A percentile compares a stretch with the other conserved stretches of the same genome.
These are phyloP conservation scores for Anabacerthia variegaticeps DNA, from an alignment of 2,797 vertebrate genomes.

Conservation along the genomic window DNA sequence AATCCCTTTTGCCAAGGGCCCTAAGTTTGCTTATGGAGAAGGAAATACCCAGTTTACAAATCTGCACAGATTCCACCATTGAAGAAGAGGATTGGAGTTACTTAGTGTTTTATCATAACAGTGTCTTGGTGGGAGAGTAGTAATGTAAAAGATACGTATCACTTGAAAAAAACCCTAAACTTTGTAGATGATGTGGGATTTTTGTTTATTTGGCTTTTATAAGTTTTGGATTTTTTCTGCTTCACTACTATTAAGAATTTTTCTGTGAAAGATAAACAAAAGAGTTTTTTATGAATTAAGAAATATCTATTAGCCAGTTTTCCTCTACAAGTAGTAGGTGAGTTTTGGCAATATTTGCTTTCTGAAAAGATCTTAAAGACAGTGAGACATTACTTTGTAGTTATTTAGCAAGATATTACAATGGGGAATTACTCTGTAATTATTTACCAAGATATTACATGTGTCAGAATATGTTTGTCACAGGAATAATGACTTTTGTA, in stretches of 20 bases:
- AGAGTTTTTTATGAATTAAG: not conserved
- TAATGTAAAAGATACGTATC: not conserved
- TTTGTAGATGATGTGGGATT: not conserved
- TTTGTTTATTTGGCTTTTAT: not conserved
- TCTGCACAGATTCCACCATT: not conserved
- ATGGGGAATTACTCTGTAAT: not conserved
- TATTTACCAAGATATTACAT: not conserved
- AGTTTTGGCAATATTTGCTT: not conserved
- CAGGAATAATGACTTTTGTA: not conserved
- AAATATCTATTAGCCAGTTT: not conserved
- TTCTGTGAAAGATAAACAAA: not conserved
- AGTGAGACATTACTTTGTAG: not conserved
- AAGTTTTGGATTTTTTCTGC: not conserved
- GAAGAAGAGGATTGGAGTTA: not conserved
- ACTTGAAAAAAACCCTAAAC: fast-evolving
- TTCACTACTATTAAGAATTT: not conserved
- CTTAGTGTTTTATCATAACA: not conserved
- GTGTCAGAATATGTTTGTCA: not conserved
- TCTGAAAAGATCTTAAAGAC: not conserved
- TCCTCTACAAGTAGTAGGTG: not conserved
- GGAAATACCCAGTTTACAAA: not conserved
- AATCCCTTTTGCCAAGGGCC: not conserved
- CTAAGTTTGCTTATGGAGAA: not conserved
- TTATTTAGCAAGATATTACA: not conserved
- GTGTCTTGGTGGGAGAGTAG: not conserved